phyloP scores from a whole-genome alignment of 53 echinoderm and acorn worm genomes.

The Holothuria scabra region DNA sequence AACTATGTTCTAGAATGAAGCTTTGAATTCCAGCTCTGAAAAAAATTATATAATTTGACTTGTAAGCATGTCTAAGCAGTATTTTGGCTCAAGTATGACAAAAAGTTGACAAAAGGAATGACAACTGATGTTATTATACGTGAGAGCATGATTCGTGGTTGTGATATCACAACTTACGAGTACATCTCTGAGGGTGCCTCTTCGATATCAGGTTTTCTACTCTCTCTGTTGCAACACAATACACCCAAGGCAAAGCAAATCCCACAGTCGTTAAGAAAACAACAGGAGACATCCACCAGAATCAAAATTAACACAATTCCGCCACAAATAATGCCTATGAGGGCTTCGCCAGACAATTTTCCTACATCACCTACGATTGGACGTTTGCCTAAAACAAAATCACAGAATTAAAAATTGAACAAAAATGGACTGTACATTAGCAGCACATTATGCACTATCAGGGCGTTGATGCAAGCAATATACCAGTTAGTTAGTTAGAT shows the following conservation, averaged over 20 bases:
- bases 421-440: too few relatives aligned
- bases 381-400: constrained; percentile 35
- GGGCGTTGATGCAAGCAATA: too few relatives aligned
- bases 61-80: too few relatives aligned
- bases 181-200: not conserved
- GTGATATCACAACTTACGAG: constrained; percentile 34
- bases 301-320: constrained; percentile 67
- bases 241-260: constrained; percentile 69
- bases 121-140: not conserved
- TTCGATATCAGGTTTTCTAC: constrained; percentile 39
- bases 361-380: constrained; percentile 33
- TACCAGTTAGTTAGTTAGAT: too few relatives aligned
- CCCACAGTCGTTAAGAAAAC: constrained; percentile 75
- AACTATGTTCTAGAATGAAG: too few relatives aligned
- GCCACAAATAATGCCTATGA: constrained; percentile 73
- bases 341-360: constrained; percentile 57
- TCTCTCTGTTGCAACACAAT: constrained; percentile 64
- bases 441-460: too few relatives aligned
- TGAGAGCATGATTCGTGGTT: not conserved
- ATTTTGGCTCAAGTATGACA: not conserved
- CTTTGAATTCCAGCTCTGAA: too few relatives aligned
- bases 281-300: constrained; percentile 72
- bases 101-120: not conserved
- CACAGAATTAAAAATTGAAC: too few relatives aligned
- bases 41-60: too few relatives aligned